Base-by-base conservation (phyloP, 2,113 vertebrate genomes). In the Ifrita kowaldi region DNA sequence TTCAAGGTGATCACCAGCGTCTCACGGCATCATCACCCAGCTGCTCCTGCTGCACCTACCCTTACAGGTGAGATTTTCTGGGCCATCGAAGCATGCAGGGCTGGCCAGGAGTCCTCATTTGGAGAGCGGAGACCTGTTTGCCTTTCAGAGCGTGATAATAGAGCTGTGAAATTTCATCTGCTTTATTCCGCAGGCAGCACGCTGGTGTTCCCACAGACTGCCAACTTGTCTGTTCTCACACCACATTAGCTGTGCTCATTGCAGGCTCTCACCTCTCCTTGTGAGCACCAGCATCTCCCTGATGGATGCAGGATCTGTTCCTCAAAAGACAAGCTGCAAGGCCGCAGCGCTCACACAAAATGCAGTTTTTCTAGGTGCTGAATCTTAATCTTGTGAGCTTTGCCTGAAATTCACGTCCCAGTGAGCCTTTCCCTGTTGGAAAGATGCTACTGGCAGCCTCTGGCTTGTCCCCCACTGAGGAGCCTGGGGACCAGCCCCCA, bases 1-100 rank as follows among this genome's bases (percentile, higher is more conserved):
- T 65, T 80, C 71, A 23, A 9, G 41, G 35, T 49, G 33, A 24
- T 57, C n/a, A 6, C 24, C 71, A 41, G 33, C 30, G 6, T 24
- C 69, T 84, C 16, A 0, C 18, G 9, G 47, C 28, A n/a, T 22
- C 44, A 6, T 46, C 0, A 0, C 28, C n/a, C 0, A 0, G 41
- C 69, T 67, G 56, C 60, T 90, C n/a, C 62, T 16, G 65, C 89
- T 75, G 84, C 39, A 55, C 47, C 76, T 86, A 13, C 10, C 1
- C 56, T 60, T 37, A 41, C 42, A 68, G 76, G 80, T 59, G 79
- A 79, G 76, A 59, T 68, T 93, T 96, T 89, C 42, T 71, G 62
- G 70, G 76, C 63, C 80, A 83, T 28, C 76, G 41, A 64, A 75
- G 50, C n/a, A 6, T 0, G 5, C 63, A 52, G 71, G 21, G 35